Conservation (phyloP, 1,140 invertebrate genomes). For the Ridgeia piscesae region DNA sequence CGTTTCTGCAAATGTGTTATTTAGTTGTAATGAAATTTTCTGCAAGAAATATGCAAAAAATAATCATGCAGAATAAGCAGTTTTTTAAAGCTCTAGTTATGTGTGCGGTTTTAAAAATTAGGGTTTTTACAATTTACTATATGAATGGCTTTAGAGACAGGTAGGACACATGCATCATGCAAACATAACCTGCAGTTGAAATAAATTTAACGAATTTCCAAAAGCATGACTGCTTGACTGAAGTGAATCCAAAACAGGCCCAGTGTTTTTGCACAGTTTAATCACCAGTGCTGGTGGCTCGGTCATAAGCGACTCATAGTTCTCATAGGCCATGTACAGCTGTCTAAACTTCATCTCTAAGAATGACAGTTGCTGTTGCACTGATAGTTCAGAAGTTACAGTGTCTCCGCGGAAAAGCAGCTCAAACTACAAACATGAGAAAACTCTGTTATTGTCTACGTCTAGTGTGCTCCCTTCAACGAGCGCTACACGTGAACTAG, state of each 20-base stretch:
- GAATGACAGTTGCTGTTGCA: conserved; percentile 3
- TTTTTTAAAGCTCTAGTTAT: too few species aligned
- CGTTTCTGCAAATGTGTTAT: too few species aligned
- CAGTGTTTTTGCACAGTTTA: background rate
- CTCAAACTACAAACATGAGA: conserved; percentile 5
- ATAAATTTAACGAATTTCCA: background rate
- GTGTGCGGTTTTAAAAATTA: too few species aligned
- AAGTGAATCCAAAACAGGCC: background rate
- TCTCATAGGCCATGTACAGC: conserved; percentile 14
- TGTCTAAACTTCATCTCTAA: conserved; percentile 16
- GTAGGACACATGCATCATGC: too few species aligned
- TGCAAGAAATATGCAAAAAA: too few species aligned
- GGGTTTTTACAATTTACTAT: too few species aligned
- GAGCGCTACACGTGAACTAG: background rate
- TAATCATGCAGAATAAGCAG: too few species aligned
- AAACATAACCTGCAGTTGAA: background rate
- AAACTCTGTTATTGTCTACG: background rate
- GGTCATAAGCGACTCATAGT: background rate
- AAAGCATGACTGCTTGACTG: background rate
- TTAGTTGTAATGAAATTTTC: too few species aligned
- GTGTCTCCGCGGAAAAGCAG: background rate
- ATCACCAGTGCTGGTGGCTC: background rate
- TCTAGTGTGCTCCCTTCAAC: background rate
- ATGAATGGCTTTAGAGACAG: too few species aligned
- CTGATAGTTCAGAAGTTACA: conserved; percentile 8